phyloP scores from a whole-genome alignment of 92 coral and sea anemone species.

The Parazoanthus atlanticus region DNA sequence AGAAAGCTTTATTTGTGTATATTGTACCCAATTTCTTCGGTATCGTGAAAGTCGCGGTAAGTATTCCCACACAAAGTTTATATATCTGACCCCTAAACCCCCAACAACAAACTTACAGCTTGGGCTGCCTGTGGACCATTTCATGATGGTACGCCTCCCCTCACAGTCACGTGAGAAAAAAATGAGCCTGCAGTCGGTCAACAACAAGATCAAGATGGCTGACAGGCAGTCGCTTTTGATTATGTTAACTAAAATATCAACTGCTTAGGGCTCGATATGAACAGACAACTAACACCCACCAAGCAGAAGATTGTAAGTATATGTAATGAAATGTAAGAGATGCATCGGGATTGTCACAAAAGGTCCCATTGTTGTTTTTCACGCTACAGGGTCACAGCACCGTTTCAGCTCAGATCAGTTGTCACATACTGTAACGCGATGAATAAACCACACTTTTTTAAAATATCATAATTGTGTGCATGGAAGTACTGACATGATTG shows the following conservation, averaged over 20 bases:
- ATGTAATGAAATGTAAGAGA: too few species aligned
- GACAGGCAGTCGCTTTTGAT: background rate
- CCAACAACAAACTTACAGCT: too few species aligned
- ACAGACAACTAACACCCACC: constrained; percentile 61
- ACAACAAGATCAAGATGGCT: constrained; percentile 28
- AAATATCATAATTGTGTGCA: too few species aligned
- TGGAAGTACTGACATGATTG: background rate
- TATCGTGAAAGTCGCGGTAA: too few species aligned
- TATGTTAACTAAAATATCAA: background rate
- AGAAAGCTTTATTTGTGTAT: too few species aligned
- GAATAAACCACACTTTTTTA: too few species aligned
- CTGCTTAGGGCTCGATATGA: constrained; percentile 31
- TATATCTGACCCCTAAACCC: too few species aligned
- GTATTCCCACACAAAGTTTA: too few species aligned
- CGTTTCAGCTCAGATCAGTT: background rate
- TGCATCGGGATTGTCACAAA: background rate
- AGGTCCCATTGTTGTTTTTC: background rate
- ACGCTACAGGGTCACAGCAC: background rate
- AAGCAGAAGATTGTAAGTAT: constrained; percentile 69
- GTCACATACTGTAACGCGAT: too few species aligned
- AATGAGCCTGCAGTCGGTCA: constrained; percentile 24
- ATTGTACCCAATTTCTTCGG: too few species aligned
- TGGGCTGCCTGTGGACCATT: too few species aligned
- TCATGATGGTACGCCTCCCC: background rate
- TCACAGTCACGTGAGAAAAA: constrained; percentile 10